phyloP scores from a whole-genome alignment of 2,113 vertebrate genomes.

The Ovis canadensis region DNA sequence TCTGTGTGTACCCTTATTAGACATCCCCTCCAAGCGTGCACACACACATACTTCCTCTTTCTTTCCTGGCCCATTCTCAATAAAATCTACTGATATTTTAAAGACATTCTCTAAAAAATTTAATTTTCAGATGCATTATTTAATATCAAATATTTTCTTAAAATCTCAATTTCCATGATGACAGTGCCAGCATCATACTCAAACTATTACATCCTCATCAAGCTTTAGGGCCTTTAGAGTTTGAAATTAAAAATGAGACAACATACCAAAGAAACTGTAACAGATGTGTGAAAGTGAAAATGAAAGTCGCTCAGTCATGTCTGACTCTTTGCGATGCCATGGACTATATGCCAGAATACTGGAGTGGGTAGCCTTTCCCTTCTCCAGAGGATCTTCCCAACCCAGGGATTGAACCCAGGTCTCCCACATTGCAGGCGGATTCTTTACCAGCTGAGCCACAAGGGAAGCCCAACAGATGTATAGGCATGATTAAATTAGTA shows the following conservation, averaged over 20 bases:
- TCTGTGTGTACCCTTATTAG: not conserved
- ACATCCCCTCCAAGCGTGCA: not conserved
- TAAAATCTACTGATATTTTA: not conserved
- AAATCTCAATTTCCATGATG: not conserved
- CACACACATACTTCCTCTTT: not conserved
- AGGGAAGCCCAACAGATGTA: not conserved
- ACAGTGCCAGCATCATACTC: not conserved
- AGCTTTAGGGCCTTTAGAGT: not conserved
- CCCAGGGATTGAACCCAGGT: not conserved
- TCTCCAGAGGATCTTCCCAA: not conserved
- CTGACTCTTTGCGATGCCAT: not conserved
- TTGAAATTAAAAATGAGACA: not conserved
- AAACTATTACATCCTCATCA: not conserved
- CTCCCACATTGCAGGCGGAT: accelerated
- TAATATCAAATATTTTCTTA: not conserved
- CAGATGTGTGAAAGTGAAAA: not conserved
- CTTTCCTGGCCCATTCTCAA: not conserved
- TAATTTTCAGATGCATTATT: not conserved
- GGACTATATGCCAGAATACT: not conserved
- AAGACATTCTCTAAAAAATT: not conserved
- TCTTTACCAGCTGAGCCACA: not conserved
- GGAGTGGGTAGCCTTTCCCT: not conserved
- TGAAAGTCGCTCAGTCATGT: not conserved
- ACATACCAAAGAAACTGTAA: not conserved
- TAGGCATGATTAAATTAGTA: not conserved